These are phyloP conservation scores for Nyctereutes procyonoides DNA, from an alignment of 2,113 vertebrate genomes.

Conservation along the genomic window DNA sequence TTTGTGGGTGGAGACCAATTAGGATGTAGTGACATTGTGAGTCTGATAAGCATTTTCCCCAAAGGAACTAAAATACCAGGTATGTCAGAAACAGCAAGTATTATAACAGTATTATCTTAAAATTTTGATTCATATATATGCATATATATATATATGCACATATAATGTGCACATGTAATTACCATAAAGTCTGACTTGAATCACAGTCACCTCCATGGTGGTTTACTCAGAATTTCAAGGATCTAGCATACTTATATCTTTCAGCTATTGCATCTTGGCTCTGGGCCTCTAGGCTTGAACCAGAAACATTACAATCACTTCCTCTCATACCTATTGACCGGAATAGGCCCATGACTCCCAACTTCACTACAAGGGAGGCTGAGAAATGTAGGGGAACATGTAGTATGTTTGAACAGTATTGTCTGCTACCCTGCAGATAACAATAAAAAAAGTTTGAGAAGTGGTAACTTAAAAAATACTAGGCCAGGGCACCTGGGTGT, in stretches of 20 bases:
- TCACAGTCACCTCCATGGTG: background rate
- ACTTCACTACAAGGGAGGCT: background rate
- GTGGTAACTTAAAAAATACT: background rate
- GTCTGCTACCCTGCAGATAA: background rate
- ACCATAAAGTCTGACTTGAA: background rate
- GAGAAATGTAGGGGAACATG: background rate
- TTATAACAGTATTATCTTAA: background rate
- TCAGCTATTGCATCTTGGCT: background rate
- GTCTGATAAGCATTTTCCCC: background rate
- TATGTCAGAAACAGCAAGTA: background rate
- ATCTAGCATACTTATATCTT: background rate
- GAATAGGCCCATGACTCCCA: background rate
- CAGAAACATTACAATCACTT: background rate
- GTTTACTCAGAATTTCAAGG: background rate
- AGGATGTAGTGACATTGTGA: background rate
- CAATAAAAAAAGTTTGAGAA: background rate
- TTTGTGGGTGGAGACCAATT: background rate
- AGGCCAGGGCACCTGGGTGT: background rate
- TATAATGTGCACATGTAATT: background rate
- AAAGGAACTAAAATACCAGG: slow-evolving; percentile 6
- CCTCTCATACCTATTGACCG: background rate
- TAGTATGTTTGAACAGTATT: background rate
- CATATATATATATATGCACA: background rate
- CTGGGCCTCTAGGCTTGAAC: slow-evolving; percentile 7
- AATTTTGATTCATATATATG: background rate